phyloP scores from a whole-genome alignment of 2,797 vertebrate genomes.

The Muscicapa comitata region DNA sequence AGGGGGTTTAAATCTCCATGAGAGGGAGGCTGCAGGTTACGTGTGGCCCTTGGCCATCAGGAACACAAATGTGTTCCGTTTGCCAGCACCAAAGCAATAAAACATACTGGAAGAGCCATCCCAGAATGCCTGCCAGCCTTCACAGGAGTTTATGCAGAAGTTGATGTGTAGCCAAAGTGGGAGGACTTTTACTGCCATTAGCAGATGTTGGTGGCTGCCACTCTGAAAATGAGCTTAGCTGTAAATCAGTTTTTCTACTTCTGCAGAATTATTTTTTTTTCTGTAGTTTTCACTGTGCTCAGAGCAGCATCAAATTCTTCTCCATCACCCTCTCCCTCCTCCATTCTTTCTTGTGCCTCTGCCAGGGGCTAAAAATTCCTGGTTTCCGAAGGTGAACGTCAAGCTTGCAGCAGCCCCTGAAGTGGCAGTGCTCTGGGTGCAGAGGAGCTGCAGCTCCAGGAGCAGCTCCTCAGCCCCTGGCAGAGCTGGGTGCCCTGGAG shows the following conservation, averaged over 20 bases:
- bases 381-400: fast-evolving
- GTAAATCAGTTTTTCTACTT: constrained; percentile 24
- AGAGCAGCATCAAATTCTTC: not conserved
- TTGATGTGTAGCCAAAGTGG: not conserved
- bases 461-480: not conserved
- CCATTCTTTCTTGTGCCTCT: not conserved
- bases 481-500: not conserved
- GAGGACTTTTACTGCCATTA: constrained; percentile 5
- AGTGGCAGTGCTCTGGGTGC: fast-evolving
- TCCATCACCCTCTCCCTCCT: not conserved
- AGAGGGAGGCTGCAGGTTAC: not conserved
- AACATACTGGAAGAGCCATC: not conserved
- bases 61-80: not conserved
- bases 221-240: not conserved
- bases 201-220: constrained; percentile 26
- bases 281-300: not conserved
- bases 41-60: not conserved
- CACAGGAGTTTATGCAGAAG: not conserved
- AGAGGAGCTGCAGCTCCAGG: not conserved
- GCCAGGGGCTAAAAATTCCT: not conserved
- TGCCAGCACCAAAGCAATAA: not conserved
- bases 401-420: not conserved
- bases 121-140: not conserved
- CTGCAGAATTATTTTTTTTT: not conserved
- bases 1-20: fast-evolving